These are phyloP conservation scores for Neoseiulus cucumeris DNA, from an alignment of 1,140 invertebrate genomes.

Conservation along the genomic window DNA sequence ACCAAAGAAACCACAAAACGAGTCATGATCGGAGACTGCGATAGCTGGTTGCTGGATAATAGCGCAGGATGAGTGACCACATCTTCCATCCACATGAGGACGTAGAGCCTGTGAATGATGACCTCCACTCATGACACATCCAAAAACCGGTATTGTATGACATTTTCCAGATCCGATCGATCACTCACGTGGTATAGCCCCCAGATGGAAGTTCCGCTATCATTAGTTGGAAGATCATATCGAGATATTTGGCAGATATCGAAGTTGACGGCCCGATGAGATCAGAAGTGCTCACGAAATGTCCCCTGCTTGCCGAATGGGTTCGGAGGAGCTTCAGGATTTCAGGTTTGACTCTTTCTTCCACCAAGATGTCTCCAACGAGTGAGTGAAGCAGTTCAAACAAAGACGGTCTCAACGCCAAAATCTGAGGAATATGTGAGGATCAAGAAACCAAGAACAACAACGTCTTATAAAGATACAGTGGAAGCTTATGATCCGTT, in stretches of 20 bases:
- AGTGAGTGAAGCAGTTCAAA: conserved; percentile 5
- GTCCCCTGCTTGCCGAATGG: neutral
- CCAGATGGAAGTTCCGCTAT: neutral
- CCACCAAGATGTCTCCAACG: neutral
- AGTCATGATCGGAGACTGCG: neutral
- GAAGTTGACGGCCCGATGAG: neutral
- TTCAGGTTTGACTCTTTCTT: neutral
- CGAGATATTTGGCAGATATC: neutral
- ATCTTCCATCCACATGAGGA: neutral
- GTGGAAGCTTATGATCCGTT: too few species aligned
- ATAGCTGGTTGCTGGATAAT: neutral
- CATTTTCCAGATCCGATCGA: too few species aligned
- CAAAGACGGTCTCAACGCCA: neutral
- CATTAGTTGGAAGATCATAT: neutral
- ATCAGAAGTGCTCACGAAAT: neutral
- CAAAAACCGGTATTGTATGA: too few species aligned
- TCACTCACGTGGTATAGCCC: neutral
- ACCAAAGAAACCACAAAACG: neutral
- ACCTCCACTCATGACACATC: too few species aligned
- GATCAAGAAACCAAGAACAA: neutral
- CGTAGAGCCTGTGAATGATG: neutral
- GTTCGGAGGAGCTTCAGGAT: neutral
- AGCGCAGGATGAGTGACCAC: neutral
- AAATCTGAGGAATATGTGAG: neutral
- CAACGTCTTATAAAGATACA: neutral